These are phyloP conservation scores for Casuarius casuarius DNA, from an alignment of 2,113 vertebrate species.

Conservation along the genomic window DNA sequence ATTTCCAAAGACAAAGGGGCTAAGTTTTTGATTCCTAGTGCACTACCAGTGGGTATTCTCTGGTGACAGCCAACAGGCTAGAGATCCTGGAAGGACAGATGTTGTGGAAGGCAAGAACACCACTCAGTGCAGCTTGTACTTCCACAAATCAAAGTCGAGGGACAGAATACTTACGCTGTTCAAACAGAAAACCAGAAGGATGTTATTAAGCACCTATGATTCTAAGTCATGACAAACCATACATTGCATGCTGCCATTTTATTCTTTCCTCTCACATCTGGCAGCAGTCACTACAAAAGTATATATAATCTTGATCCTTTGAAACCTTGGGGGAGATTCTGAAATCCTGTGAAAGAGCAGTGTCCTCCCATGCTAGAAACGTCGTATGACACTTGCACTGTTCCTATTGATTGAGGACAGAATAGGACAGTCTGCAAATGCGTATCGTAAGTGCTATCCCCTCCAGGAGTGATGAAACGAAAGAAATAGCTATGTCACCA, in stretches of 20 bases:
- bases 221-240: background rate
- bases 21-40: background rate
- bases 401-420: background rate
- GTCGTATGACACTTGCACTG: background rate
- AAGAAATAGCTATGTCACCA: background rate
- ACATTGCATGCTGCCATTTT: background rate
- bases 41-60: background rate
- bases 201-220: background rate
- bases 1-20: background rate
- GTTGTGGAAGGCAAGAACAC: background rate
- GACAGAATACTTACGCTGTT: background rate
- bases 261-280: background rate
- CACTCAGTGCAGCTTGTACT: background rate
- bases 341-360: background rate
- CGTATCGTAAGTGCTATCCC: background rate
- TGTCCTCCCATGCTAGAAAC: background rate
- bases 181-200: background rate
- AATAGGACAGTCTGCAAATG: background rate
- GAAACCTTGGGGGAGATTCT: background rate
- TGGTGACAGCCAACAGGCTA: background rate
- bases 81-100: background rate
- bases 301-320: background rate
- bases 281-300: background rate
- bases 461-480: fast-evolving
- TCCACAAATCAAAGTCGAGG: background rate